Evolutionary conservation across 1,140 invertebrate genomes (phyloP).

Genomic region (Anastatus disparis): DNA sequence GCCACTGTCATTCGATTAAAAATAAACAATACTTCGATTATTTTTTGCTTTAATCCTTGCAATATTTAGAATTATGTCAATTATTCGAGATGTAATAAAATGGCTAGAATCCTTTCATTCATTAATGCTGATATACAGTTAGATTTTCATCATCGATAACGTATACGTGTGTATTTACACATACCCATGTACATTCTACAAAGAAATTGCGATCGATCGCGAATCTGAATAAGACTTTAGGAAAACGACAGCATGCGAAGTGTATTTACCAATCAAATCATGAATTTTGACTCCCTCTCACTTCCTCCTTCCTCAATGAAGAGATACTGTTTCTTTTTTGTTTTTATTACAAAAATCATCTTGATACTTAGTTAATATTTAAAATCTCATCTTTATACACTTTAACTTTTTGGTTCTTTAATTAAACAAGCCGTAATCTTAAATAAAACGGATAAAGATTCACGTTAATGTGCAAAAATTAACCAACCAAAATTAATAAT

Average conservation of each 20-base stretch:
- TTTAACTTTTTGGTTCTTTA: too few species aligned
- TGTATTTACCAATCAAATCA: constrained; percentile 17
- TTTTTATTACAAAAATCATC: too few species aligned
- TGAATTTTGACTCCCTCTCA: background rate
- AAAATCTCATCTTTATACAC: too few species aligned
- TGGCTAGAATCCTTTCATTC: background rate
- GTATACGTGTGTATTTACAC: background rate
- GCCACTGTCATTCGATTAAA: too few species aligned
- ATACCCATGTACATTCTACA: background rate
- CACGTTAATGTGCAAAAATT: too few species aligned
- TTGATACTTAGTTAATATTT: too few species aligned
- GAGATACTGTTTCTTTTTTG: too few species aligned
- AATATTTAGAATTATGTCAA: background rate
- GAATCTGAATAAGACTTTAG: constrained; percentile 45
- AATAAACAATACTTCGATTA: too few species aligned
- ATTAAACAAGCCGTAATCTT: too few species aligned
- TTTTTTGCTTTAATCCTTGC: background rate
- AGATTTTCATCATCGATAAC: constrained; percentile 40
- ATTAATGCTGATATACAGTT: constrained; percentile 10
- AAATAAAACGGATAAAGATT: too few species aligned
- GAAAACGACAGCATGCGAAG: constrained; percentile 39
- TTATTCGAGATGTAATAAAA: constrained; percentile 2
- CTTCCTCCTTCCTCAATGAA: too few species aligned
- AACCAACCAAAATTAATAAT: too few species aligned
- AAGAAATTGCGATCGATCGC: constrained; percentile 26